These are phyloP conservation scores for Micrastur ruficollis DNA, from an alignment of 2,797 vertebrate genomes.

Conservation along the genomic window DNA sequence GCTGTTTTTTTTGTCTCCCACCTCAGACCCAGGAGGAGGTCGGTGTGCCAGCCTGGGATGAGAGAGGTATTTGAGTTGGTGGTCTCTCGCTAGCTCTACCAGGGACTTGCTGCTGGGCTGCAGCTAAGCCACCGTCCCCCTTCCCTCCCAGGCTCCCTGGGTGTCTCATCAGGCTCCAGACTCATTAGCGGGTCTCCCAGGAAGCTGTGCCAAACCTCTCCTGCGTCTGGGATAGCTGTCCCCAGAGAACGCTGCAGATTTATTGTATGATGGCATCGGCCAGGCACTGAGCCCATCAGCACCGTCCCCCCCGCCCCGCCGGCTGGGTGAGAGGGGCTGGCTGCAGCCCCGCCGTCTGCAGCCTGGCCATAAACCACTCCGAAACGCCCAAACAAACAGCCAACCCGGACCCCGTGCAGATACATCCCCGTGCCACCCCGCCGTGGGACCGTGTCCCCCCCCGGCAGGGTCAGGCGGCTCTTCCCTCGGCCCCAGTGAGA, in stretches of 20 bases:
- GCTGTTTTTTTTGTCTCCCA: accelerated
- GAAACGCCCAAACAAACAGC: background rate
- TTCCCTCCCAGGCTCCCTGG: background rate
- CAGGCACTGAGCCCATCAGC: background rate
- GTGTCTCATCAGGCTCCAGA: background rate
- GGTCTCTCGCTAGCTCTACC: background rate
- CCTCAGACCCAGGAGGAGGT: background rate
- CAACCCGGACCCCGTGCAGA: background rate
- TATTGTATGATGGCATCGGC: background rate
- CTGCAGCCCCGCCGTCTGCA: background rate
- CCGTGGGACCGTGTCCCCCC: background rate
- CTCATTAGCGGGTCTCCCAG: background rate
- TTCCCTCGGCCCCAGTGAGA: background rate
- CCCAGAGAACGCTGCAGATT: background rate
- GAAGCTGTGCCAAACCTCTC: background rate
- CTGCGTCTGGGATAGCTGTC: background rate
- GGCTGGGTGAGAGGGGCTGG: background rate
- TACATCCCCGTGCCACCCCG: background rate
- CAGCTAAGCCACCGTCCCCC: background rate
- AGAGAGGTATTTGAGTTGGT: accelerated
- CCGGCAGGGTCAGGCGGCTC: background rate
- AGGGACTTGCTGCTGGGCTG: background rate
- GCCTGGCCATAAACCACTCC: background rate
- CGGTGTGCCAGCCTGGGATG: background rate
- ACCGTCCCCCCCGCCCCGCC: accelerated